Base-by-base conservation (phyloP, 1,140 invertebrate species). In the Maconellicoccus hirsutus region DNA sequence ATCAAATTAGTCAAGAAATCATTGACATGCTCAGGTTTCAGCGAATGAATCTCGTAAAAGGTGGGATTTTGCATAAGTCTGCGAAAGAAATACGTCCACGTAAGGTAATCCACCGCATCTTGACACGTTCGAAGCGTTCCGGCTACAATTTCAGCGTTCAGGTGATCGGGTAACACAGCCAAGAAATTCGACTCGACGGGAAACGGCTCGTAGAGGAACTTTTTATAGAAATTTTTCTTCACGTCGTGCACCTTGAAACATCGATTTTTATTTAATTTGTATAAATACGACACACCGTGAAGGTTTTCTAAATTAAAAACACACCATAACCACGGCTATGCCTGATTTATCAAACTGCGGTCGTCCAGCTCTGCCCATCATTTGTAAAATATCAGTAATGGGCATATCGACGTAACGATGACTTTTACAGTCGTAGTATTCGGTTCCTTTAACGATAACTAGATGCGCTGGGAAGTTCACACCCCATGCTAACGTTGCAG, bases 151-250 rank as follows among this genome's bases (percentile, higher is more conserved):
- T 99, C 98, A 1, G 98, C 98, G 81, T 99, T 99, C 63, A 99
- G 84, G 80, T 99, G 98, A 80, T 99, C 97, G 0, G 96, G 86
- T 14, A 99, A 79, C 0, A 98, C 96, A 71, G 87, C 84, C 7
- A 98, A 79, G 16, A 99, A 80, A 79, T 89, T 96, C 0, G 96
- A 98, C 79, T 99, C 98, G 0, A 99, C 96, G 0, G 98, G 98
- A 80, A 99, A 99, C 0, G 98, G 98, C 79, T 99, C 95, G 79
- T 99, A 98, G 0, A 99, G 80, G 79, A 99, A 99, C 79, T 97
- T 97, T 78, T 98, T 98, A 81, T 99, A 99, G 82, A 98, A 99
- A 78, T 94, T 92, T 79, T 99, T 99, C 80, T 99, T 99, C 23
- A 92, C 86, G 77, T 99, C 97, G 75, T 99, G 97, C 0, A 99